Conservation (phyloP, 2,888 invertebrate species). For the Notocelia uddmanniana region DNA sequence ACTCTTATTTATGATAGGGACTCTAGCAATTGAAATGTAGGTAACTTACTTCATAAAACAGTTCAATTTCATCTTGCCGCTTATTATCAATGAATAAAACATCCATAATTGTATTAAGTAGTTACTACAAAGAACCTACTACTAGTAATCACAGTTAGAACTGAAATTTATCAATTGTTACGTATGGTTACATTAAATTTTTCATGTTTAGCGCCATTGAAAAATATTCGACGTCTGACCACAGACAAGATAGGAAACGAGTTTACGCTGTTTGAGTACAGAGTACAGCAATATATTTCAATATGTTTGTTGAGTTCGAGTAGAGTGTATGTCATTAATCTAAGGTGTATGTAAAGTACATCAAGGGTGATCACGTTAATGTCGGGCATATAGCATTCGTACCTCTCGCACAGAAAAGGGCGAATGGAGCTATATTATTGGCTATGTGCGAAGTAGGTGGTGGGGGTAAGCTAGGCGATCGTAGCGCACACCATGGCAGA, state of each 20-base stretch:
- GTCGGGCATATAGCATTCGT: too few relatives aligned
- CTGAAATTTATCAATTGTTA: constrained; percentile 19
- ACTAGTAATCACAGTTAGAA: neutral
- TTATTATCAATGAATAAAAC: constrained; percentile 73
- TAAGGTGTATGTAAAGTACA: too few relatives aligned
- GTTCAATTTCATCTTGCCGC: constrained; percentile 76
- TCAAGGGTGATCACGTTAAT: too few relatives aligned
- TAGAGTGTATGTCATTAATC: too few relatives aligned
- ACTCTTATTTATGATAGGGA: too few relatives aligned
- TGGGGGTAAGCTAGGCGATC: too few relatives aligned
- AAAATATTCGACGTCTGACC: neutral
- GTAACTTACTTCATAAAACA: constrained; percentile 73
- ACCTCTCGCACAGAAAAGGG: too few relatives aligned
- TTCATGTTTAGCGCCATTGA: constrained; percentile 30
- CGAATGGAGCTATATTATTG: too few relatives aligned
- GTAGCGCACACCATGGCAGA: too few relatives aligned
- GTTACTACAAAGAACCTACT: neutral
- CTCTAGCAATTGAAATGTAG: neutral
- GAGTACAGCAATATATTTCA: too few relatives aligned
- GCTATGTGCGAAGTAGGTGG: too few relatives aligned
- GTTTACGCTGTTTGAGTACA: constrained; percentile 2
- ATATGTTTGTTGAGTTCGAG: neutral
- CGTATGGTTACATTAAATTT: too few relatives aligned
- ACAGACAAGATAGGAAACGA: neutral
- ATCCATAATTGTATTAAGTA: constrained; percentile 56